Conservation (phyloP, 2,113 vertebrate species). For the Prochilodus magdalenae region DNA sequence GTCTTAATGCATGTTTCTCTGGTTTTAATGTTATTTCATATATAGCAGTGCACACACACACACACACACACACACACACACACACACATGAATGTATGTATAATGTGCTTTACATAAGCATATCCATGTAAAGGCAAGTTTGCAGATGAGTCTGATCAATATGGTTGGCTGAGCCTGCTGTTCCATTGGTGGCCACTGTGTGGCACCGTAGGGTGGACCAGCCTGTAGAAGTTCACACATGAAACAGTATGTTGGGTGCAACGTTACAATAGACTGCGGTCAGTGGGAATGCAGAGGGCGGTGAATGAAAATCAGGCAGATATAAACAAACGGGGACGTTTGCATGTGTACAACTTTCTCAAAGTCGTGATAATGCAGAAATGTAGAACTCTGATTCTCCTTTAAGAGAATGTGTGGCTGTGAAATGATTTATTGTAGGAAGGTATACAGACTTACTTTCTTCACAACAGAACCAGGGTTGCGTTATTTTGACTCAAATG, state of each 20-base stretch:
- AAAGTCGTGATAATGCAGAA: too few species aligned
- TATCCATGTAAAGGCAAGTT: neutral
- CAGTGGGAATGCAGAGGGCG: neutral
- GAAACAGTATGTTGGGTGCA: slow-evolving; percentile 32
- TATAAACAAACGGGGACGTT: too few species aligned
- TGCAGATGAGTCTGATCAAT: neutral
- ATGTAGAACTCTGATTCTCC: too few species aligned
- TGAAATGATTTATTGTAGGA: too few species aligned
- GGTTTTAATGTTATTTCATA: neutral
- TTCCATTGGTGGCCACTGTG: slow-evolving; percentile 67
- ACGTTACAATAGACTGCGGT: neutral
- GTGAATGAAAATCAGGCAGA: neutral
- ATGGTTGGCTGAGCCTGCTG: slow-evolving; percentile 31
- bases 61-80: too few species aligned
- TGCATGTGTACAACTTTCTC: too few species aligned
- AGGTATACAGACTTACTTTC: too few species aligned
- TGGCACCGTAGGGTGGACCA: slow-evolving; percentile 71
- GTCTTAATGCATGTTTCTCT: neutral
- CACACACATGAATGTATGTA: neutral
- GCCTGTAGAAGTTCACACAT: slow-evolving; percentile 48
- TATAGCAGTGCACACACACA: neutral
- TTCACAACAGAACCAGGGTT: too few species aligned
- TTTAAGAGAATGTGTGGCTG: too few species aligned
- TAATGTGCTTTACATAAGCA: neutral
- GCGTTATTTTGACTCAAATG: too few species aligned